Conservation (phyloP, 2,113 vertebrate genomes). For the Pao palembangensis region DNA sequence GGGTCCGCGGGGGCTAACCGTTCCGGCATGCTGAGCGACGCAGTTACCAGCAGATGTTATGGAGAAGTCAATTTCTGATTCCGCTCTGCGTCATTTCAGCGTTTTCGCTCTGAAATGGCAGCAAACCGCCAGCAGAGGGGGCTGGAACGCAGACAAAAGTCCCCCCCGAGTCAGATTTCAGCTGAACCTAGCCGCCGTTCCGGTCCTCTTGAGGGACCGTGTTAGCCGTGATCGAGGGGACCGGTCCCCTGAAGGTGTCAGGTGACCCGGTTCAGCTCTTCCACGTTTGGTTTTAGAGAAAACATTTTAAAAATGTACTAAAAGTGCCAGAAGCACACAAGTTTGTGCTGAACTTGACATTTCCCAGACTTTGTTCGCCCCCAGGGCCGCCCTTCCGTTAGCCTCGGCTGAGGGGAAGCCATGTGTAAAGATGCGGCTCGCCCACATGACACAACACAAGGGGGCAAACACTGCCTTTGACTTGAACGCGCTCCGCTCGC, state of each 20-base stretch:
- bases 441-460: slow-evolving; percentile 29
- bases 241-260: too few relatives aligned
- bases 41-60: slow-evolving; percentile 60
- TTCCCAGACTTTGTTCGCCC: slow-evolving; percentile 58
- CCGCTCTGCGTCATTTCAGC: slow-evolving; percentile 54
- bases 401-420: slow-evolving; percentile 58
- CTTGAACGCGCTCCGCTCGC: slow-evolving; percentile 19
- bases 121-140: slow-evolving; percentile 38
- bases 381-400: slow-evolving; percentile 53
- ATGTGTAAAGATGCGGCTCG: slow-evolving; percentile 48
- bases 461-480: slow-evolving; percentile 44
- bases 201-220: too few relatives aligned
- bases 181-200: too few relatives aligned
- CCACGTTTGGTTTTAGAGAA: too few relatives aligned
- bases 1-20: slow-evolving; percentile 30
- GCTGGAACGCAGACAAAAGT: slow-evolving; percentile 29
- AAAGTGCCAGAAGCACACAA: too few relatives aligned
- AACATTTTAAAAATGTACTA: too few relatives aligned
- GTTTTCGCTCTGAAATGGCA: slow-evolving; percentile 45
- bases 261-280: too few relatives aligned
- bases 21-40: slow-evolving; percentile 55
- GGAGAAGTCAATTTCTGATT: slow-evolving; percentile 54
- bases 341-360: too few relatives aligned
- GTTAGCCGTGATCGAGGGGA: too few relatives aligned
- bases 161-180: not conserved